Base-by-base conservation (phyloP, 2,113 vertebrate species). In the Bothrops jararaca region DNA sequence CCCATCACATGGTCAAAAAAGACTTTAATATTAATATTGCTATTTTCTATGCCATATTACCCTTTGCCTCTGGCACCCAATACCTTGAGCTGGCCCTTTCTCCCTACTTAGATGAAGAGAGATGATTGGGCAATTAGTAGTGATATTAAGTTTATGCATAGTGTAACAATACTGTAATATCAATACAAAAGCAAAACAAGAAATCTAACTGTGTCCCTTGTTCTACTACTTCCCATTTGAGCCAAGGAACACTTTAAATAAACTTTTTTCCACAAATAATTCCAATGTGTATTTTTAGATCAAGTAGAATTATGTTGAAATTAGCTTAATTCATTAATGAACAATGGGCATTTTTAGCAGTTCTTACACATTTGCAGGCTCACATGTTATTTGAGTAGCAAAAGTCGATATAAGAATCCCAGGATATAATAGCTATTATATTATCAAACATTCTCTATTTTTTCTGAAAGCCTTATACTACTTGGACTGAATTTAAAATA, bases 261-360 rank as follows among this genome's bases (percentile, higher is more conserved):
- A 93, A 64, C 86, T 52, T 52, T 39, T 74, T 48, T 74, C 89
- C 91, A 92, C 53, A 85, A 91, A n/a, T 88, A 93, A 92, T 87
- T 93, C 57, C 69, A 57, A 74, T 90, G 1, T 88, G 0, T 88
- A 90, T 95, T 96, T 94, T 94, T 94, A 94, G 90, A 88, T 86
- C 0, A 85, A 86, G 91, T 93, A 89, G 42, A 94, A 86, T 88
- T 92, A 5, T 95, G 85, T 13, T 91, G 12, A 89, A 93, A 94
- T 94, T 89, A 92, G 39, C 92, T 93, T 85, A 92, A 93, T 94
- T 94, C 80, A 87, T 95, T 96, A 91, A 80, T 89, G 80, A 94
- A 93, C 80, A 96, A 90, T 86, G 5, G 39, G 89, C 80, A 52
- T 92, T 60, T 95, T 95, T 95, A 94, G 34, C 80, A 69, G 3